A percentile compares a stretch with the other conserved stretches of the same genome.
phyloP scores from a whole-genome alignment of 1,140 invertebrate species.

The Caenorhabditis tropicalis region DNA sequence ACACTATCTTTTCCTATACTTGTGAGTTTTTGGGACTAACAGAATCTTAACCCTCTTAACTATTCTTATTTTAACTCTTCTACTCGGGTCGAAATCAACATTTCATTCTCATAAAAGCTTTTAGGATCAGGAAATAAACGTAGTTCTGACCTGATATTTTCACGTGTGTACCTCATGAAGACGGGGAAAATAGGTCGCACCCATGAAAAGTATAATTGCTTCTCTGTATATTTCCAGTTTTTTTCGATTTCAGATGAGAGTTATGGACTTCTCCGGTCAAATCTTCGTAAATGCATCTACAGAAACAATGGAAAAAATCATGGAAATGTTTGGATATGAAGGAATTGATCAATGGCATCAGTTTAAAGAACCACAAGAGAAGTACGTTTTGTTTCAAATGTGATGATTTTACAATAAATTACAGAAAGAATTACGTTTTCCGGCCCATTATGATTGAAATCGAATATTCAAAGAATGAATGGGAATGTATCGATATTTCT shows the following conservation, averaged over 20 bases:
- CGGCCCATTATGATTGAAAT: neutral
- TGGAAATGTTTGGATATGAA: neutral
- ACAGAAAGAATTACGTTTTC: constrained; percentile 5
- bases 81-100: no score
- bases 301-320: neutral
- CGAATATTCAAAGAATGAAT: neutral
- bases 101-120: no score
- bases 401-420: neutral
- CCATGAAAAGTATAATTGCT: neutral
- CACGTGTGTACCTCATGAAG: no score
- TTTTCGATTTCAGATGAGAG: constrained; percentile 8
- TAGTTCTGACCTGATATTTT: no score
- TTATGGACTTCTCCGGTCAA: constrained; percentile 1
- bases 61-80: no score
- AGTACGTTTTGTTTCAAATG: neutral
- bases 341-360: neutral
- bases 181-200: no score
- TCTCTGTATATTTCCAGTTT: no score
- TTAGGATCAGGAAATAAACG: no score
- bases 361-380: constrained; percentile 1
- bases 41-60: no score
- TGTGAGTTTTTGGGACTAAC: no score
- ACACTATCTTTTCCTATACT: no score
- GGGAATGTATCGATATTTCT: constrained; percentile 1
- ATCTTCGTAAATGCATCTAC: neutral